phyloP scores from a whole-genome alignment of 2,113 vertebrate genomes.

The Lagopus muta region DNA sequence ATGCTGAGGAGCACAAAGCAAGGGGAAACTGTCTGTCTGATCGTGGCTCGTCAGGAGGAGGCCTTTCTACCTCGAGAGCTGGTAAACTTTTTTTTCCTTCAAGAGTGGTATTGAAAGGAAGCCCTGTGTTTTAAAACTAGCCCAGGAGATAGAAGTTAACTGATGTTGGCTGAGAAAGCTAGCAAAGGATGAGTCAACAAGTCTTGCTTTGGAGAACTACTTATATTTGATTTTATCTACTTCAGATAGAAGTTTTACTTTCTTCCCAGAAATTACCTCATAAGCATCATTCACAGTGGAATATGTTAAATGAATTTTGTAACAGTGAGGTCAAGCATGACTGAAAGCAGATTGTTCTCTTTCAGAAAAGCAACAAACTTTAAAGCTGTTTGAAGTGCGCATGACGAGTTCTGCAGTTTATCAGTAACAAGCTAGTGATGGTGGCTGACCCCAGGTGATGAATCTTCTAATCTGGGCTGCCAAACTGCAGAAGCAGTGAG shows the following conservation, averaged over 20 bases:
- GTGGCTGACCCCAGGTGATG: not conserved
- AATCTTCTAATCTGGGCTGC: not conserved
- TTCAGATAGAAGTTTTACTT: constrained; percentile 63
- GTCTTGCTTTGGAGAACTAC: not conserved
- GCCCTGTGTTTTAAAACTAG: not conserved
- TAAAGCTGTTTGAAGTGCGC: not conserved
- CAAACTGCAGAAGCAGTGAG: not conserved
- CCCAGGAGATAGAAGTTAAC: not conserved
- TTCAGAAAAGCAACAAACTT: constrained; percentile 15
- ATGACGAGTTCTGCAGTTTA: not conserved
- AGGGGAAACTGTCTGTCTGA: constrained; percentile 88
- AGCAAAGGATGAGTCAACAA: not conserved
- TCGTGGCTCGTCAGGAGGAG: constrained; percentile 91
- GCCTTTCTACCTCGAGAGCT: constrained; percentile 92
- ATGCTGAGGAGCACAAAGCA: constrained; percentile 95
- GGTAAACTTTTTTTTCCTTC: constrained; percentile 81
- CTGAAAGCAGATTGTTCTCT: constrained; percentile 35
- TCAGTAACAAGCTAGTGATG: not conserved
- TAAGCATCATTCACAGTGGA: constrained; percentile 14
- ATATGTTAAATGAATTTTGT: constrained; percentile 40
- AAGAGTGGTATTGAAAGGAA: not conserved
- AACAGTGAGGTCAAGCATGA: constrained; percentile 17
- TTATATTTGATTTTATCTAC: constrained; percentile 22
- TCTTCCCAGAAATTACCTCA: constrained; percentile 48
- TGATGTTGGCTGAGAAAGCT: not conserved